Evolutionary conservation across 2,797 vertebrate species (phyloP).

Genomic region (Falco berigora): DNA sequence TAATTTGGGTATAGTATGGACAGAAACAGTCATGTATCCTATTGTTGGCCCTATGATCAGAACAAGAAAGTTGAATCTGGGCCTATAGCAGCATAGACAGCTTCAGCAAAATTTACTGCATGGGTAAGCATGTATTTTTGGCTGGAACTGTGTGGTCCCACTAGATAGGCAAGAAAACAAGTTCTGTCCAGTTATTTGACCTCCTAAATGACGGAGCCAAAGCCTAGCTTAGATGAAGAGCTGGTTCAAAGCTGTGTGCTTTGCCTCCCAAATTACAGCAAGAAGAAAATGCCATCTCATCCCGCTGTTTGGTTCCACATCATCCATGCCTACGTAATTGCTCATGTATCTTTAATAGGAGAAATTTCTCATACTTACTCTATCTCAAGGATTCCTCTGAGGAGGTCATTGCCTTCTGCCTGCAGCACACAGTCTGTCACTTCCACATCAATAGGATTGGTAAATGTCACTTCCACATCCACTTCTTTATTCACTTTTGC

Average conservation of each 20-base stretch:
- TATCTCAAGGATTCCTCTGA: slow-evolving; percentile 62
- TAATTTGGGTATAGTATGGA: not conserved
- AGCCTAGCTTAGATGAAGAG: not conserved
- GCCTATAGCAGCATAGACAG: not conserved
- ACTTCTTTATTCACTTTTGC: slow-evolving; percentile 56
- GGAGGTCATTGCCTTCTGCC: slow-evolving; percentile 71
- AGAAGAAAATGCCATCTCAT: not conserved
- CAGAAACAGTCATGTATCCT: not conserved
- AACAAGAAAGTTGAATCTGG: not conserved
- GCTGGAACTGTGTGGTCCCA: not conserved
- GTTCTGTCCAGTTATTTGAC: not conserved
- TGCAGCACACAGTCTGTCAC: slow-evolving; percentile 67
- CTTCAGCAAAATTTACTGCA: not conserved
- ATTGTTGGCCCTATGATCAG: not conserved
- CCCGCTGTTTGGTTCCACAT: not conserved
- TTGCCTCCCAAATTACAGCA: not conserved
- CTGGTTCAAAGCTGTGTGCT: not conserved
- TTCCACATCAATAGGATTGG: slow-evolving; percentile 64
- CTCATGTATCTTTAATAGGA: not conserved
- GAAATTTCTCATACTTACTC: slow-evolving; percentile 51
- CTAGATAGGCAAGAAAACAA: not conserved
- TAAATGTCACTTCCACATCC: slow-evolving; percentile 67
- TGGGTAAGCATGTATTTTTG: not conserved
- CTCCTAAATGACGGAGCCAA: not conserved
- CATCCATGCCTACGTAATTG: not conserved